Conservation (phyloP, 2,113 vertebrate species). For the Stegostoma tigrinum region DNA sequence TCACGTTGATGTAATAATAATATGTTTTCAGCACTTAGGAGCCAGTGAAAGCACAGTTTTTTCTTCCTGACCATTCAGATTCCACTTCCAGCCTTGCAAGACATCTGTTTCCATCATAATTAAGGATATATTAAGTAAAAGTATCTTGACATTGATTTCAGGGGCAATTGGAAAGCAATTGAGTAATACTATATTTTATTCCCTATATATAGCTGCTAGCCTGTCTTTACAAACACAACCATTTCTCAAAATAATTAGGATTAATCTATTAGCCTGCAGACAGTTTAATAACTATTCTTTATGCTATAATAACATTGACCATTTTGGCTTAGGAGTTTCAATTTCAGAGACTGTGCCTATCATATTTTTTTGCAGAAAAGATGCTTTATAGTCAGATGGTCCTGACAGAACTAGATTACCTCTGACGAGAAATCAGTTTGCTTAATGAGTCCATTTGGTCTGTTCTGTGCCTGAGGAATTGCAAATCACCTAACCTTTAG, state of each 20-base stretch:
- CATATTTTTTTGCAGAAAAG: slow-evolving; percentile 56
- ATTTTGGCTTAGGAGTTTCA: slow-evolving; percentile 62
- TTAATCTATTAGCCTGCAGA: slow-evolving; percentile 66
- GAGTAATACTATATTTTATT: slow-evolving; percentile 55
- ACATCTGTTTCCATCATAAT: slow-evolving; percentile 49
- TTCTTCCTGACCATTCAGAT: background rate
- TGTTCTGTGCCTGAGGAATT: slow-evolving; percentile 54
- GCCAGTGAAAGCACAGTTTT: background rate
- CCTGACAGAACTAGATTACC: slow-evolving; percentile 57
- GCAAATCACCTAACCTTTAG: slow-evolving; percentile 58
- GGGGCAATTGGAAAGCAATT: slow-evolving; percentile 50
- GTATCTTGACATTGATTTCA: slow-evolving; percentile 46
- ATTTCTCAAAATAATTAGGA: slow-evolving; percentile 71
- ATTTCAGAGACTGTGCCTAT: slow-evolving; percentile 61
- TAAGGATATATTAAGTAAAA: slow-evolving; percentile 53
- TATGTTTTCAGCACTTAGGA: background rate
- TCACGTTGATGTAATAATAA: background rate
- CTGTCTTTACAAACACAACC: slow-evolving; percentile 50
- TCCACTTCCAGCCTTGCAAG: slow-evolving; percentile 43
- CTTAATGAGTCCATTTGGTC: slow-evolving; percentile 66
- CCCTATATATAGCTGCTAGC: slow-evolving; percentile 48
- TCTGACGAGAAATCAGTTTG: slow-evolving; percentile 52
- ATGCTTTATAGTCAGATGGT: slow-evolving; percentile 60
- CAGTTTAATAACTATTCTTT: slow-evolving; percentile 73
- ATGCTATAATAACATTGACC: slow-evolving; percentile 70